Evolutionary conservation across 2,888 invertebrate genomes (phyloP).

Genomic region (Ophonus ardosiacus): DNA sequence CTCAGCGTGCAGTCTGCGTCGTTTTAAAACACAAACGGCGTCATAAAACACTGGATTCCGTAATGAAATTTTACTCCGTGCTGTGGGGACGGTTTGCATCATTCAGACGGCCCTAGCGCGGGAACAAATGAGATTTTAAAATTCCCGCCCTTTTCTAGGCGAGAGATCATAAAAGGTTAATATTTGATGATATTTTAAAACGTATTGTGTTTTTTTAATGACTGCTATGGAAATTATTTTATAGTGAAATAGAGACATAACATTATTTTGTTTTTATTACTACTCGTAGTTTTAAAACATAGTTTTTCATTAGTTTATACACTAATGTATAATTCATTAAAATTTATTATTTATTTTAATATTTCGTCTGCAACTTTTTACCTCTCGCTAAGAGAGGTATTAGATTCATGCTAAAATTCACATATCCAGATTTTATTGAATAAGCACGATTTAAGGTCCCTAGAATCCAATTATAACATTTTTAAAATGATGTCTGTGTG

Average conservation of each 20-base stretch:
- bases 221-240: background rate
- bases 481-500: too few relatives aligned
- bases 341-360: too few relatives aligned
- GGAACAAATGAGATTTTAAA: background rate
- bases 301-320: too few relatives aligned
- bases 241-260: background rate
- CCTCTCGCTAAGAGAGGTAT: too few relatives aligned
- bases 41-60: slow-evolving; percentile 48
- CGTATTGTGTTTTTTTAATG: background rate
- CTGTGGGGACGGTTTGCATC: background rate
- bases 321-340: too few relatives aligned
- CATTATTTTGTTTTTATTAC: background rate
- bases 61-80: slow-evolving; percentile 42
- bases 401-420: too few relatives aligned
- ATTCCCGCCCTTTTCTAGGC: background rate
- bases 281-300: too few relatives aligned
- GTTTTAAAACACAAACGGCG: slow-evolving; percentile 48
- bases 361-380: too few relatives aligned
- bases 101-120: slow-evolving; percentile 25
- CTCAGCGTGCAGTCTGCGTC: slow-evolving; percentile 28
- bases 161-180: background rate
- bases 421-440: too few relatives aligned
- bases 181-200: background rate
- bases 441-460: background rate
- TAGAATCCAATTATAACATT: background rate